Base-by-base conservation (phyloP, 2,797 vertebrate species). In the Anas flavirostris region DNA sequence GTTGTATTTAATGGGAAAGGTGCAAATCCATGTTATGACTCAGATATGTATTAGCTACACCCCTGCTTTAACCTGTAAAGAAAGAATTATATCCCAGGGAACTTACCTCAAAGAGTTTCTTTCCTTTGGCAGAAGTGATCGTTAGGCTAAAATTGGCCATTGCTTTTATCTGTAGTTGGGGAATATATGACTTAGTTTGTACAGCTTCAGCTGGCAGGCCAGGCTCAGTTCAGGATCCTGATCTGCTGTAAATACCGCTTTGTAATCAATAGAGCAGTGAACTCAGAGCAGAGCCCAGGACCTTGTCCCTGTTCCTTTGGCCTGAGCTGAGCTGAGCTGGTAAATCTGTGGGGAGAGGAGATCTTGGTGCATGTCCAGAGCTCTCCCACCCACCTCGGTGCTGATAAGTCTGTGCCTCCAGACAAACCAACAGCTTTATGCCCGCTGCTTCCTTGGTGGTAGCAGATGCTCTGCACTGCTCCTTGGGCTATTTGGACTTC, bases 1-100 rank as follows among this genome's bases (percentile, higher is more conserved):
- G 87, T 64, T 85, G 46, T 62, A 91, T 92, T 86, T 93, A 82
- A 94, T 10, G 2, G 68, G 88, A 93, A 90, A 90, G 80, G 91
- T 91, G 91, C 83, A 95, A 97, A 97, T 95, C 94, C 82, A 59
- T 21, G 1, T 94, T 84, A 91, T 3, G 5, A 62, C 67, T 91
- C 44, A 1, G 77, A 69, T 77, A 62, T 60, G 63, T 91, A 86
- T 69, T 86, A 93, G 80, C 52, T 91, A 31, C 48, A 86, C 72
- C 53, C 72, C 60, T 84, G 56, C 70, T 64, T 68, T 94, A 91
- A 82, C 72, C 87, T 86, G 56, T 70, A 82, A 88, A 91, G 67
- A 53, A 94, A 88, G 80, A 96, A 83, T 86, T 92, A 86, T 82
- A 72, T 90, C 75, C 88, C 88, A 80, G 77, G 50, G 74, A 88